Base-by-base conservation (phyloP, 2,113 vertebrate species). In the Toxotes chatareus region DNA sequence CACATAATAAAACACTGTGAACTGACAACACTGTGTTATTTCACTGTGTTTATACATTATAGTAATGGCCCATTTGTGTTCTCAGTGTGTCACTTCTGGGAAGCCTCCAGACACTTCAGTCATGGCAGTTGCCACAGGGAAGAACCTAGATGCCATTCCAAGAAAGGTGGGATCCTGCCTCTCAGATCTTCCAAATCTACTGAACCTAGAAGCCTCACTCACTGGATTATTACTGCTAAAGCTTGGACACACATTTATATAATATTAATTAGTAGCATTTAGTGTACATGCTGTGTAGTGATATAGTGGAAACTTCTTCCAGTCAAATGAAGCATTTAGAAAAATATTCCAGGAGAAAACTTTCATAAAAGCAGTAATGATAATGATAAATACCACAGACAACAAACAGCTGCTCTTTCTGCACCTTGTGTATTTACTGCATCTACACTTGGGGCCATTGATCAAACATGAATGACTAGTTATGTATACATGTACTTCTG, bases 61-160 rank as follows among this genome's bases (percentile, higher is more conserved):
- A 19, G 12, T 74, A 16, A 73, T 16, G 1, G 10, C 53, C 0
- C n/a, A 0, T 81, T 47, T 70, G 31, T 78, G 40, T 85, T 91
- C 53, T 27, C 91, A 99, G 98, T 70, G 93, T 97, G 75, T 99
- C 98, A 0, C 96, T 99, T 60, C 85, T 99, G 87, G 98, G 65
- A 99, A 99, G 76, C 97, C 97, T 38, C 96, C 97, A 4, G 98
- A 99, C 80, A 97, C 94, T 72, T 97, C 97, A 55, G 97, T 99
- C 79, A 99, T 99, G 98, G 96, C 96, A 0, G 97, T 98, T 72
- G 98, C 98, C 21, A 99, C 98, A 8, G 98, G 98, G 85, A 99
- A 99, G 83, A 99, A 99, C 91, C 93, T 99, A n/a, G 95, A 96
- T 47, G 95, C 96, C 73, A 99, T 99, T 90, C 98, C 98, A 42